phyloP scores from a whole-genome alignment of 2,113 vertebrate species.

The Oxyruncus cristatus region DNA sequence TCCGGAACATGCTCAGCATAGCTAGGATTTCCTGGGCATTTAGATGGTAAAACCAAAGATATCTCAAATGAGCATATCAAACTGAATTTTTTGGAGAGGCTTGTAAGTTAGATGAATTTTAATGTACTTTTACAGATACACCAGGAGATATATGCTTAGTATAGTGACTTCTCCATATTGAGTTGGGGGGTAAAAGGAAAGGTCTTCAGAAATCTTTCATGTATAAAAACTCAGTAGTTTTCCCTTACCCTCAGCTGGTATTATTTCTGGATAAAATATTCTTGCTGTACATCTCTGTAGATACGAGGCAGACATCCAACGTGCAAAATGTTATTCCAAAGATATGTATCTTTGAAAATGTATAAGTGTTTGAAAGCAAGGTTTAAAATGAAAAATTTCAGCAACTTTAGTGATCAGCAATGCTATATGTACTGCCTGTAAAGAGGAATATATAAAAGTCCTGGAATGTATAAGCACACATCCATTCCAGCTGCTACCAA shows the following conservation, averaged over 20 bases:
- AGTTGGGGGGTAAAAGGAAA: not conserved
- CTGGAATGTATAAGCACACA: not conserved
- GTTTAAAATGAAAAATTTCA: not conserved
- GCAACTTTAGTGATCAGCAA: not conserved
- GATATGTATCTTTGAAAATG: not conserved
- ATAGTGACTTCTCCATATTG: not conserved
- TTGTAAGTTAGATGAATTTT: not conserved
- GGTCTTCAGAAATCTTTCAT: not conserved
- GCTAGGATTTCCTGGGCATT: not conserved
- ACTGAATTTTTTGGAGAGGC: not conserved
- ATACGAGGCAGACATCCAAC: not conserved
- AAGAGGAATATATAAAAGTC: not conserved
- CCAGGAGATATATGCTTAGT: not conserved
- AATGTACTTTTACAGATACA: not conserved
- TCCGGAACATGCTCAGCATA: not conserved
- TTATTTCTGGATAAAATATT: not conserved
- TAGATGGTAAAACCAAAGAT: not conserved
- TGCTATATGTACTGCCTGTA: not conserved
- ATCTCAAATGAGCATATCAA: not conserved
- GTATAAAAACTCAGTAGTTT: not conserved
- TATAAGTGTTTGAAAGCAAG: not conserved
- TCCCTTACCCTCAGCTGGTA: not conserved
- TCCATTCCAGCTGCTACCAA: not conserved
- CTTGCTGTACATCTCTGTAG: not conserved
- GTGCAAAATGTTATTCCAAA: not conserved